These are phyloP conservation scores for Campoletis sonorensis DNA, from an alignment of 1,140 invertebrate genomes.

Conservation along the genomic window DNA sequence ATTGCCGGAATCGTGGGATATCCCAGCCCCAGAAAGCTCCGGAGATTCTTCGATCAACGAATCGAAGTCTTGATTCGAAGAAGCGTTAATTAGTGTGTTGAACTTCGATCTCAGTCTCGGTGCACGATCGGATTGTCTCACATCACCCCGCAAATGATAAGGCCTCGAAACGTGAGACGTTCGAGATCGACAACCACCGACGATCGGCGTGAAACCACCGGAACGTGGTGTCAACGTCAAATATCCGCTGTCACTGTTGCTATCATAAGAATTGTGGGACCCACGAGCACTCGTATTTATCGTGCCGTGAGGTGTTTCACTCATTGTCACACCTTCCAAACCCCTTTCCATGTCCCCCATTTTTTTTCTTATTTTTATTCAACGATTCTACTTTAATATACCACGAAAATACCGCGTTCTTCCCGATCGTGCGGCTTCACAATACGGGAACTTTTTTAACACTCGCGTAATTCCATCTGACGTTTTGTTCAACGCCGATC, in stretches of 20 bases:
- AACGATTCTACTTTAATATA: background rate
- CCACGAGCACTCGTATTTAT: slow-evolving; percentile 43
- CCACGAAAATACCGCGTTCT: background rate
- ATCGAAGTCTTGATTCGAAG: background rate
- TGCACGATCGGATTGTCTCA: slow-evolving; percentile 52
- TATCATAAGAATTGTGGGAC: slow-evolving; percentile 54
- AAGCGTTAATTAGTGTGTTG: slow-evolving; percentile 46
- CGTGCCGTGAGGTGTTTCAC: slow-evolving; percentile 44
- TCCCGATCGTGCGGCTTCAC: background rate
- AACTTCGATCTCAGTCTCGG: slow-evolving; percentile 53
- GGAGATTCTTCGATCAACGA: slow-evolving; percentile 40
- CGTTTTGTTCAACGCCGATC: background rate
- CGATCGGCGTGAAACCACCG: slow-evolving; percentile 41
- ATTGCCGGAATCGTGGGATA: slow-evolving; percentile 3
- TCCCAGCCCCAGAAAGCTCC: background rate
- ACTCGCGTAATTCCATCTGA: too few species aligned
- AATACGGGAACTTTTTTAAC: too few species aligned
- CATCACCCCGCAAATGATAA: slow-evolving; percentile 57
- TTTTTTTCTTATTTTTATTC: slow-evolving; percentile 14
- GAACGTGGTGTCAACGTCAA: slow-evolving; percentile 62
- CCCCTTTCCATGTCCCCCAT: slow-evolving; percentile 56
- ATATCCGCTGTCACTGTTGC: slow-evolving; percentile 68
- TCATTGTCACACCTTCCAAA: slow-evolving; percentile 32
- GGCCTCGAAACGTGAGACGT: slow-evolving; percentile 55
- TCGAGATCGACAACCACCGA: slow-evolving; percentile 48